phyloP scores from a whole-genome alignment of 1,140 invertebrate species.

The Harpegnathos saltator region DNA sequence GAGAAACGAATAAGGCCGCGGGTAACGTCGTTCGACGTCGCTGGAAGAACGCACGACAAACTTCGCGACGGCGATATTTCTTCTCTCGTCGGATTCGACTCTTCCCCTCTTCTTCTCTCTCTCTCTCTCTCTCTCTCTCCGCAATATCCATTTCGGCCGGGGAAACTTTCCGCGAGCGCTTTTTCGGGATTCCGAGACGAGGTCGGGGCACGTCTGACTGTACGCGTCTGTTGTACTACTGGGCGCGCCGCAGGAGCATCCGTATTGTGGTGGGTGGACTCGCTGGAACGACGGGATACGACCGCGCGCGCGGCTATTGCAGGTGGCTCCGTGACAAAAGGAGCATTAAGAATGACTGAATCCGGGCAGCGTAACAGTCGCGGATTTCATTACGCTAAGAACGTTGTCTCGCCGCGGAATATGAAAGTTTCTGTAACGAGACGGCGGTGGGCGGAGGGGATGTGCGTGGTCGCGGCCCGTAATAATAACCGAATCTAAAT shows the following conservation, averaged over 20 bases:
- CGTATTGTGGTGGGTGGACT: conserved; percentile 19
- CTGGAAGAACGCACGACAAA: conserved; percentile 21
- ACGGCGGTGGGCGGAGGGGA: too few species aligned
- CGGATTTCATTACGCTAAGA: conserved; percentile 57
- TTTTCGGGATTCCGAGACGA: conserved; percentile 28
- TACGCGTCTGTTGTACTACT: conserved; percentile 32
- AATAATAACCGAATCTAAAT: conserved; percentile 49
- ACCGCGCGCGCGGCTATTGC: conserved; percentile 20
- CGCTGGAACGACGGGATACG: conserved; percentile 19
- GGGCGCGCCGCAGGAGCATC: conserved; percentile 14
- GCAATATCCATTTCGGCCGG: conserved; percentile 40
- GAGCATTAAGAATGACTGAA: conserved; percentile 51
- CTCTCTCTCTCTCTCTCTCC: conserved; percentile 16
- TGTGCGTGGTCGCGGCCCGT: background rate
- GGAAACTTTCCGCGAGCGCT: conserved; percentile 25
- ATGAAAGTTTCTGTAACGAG: conserved; percentile 38
- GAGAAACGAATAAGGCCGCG: conserved; percentile 22
- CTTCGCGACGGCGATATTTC: conserved; percentile 29
- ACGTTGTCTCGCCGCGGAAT: conserved; percentile 24
- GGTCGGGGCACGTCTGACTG: conserved; percentile 17
- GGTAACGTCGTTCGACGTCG: background rate
- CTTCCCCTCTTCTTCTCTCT: conserved; percentile 29
- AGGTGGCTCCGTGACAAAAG: conserved; percentile 24
- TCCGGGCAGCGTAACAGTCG: conserved; percentile 18
- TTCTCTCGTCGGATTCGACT: conserved; percentile 46